These are phyloP conservation scores for Indri indri DNA, from an alignment of 2,113 vertebrate species.

Conservation along the genomic window DNA sequence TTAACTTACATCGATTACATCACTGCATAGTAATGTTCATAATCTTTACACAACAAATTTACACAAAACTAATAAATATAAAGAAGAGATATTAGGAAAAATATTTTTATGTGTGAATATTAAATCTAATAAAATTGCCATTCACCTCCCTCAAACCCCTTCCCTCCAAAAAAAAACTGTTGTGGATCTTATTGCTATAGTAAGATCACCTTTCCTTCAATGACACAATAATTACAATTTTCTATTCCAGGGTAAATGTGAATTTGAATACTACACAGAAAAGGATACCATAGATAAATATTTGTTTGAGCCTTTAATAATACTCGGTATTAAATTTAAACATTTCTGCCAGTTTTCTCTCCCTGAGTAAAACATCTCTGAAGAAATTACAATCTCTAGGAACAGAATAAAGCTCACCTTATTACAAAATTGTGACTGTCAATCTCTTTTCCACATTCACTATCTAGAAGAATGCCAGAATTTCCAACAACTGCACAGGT, in stretches of 20 bases:
- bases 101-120: neutral
- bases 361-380: neutral
- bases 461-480: slow-evolving; percentile 91
- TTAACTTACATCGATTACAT: neutral
- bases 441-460: slow-evolving; percentile 91
- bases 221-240: slow-evolving; percentile 28
- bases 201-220: slow-evolving; percentile 32
- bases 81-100: neutral
- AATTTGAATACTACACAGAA: neutral
- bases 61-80: neutral
- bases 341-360: slow-evolving; percentile 22
- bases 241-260: neutral
- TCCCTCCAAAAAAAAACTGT: neutral
- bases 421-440: slow-evolving; percentile 92
- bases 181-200: neutral
- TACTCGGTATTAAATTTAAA: neutral
- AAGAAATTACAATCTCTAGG: neutral
- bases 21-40: neutral
- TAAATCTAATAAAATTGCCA: neutral
- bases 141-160: neutral
- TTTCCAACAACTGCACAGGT: slow-evolving; percentile 93
- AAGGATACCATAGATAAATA: slow-evolving; percentile 40
- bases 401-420: slow-evolving; percentile 84
- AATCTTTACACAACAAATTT: neutral
- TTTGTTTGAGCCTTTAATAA: slow-evolving; percentile 22